These are phyloP conservation scores for Stegastes partitus DNA, from an alignment of 2,113 vertebrate genomes.

Conservation along the genomic window DNA sequence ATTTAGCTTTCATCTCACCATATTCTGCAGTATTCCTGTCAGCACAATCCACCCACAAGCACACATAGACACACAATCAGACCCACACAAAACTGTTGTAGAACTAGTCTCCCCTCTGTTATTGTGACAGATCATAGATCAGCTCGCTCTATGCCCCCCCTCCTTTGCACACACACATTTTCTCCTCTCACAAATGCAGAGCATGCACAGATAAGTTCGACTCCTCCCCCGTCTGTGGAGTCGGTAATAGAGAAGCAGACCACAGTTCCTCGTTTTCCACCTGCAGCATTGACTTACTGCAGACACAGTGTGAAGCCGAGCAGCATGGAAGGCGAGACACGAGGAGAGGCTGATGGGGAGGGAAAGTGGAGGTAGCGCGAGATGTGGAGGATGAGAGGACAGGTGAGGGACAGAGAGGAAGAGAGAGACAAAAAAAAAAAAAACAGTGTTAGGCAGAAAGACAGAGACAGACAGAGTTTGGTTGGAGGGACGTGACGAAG, in stretches of 20 bases:
- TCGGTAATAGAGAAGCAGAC: slow-evolving; percentile 29
- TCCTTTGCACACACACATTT: neutral
- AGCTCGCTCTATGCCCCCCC: neutral
- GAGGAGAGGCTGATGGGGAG: neutral
- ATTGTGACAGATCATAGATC: slow-evolving; percentile 33
- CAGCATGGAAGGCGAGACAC: neutral
- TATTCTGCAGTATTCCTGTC: slow-evolving; percentile 7
- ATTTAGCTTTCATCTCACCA: slow-evolving; percentile 21
- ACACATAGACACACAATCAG: neutral
- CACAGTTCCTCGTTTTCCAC: slow-evolving; percentile 19
- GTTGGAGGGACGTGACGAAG: slow-evolving; percentile 53
- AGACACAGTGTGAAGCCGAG: slow-evolving; percentile 20
- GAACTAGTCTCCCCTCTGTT: slow-evolving; percentile 29
- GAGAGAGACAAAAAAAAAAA: slow-evolving; percentile 7
- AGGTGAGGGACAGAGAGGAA: slow-evolving; percentile 6
- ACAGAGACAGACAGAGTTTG: slow-evolving; percentile 17
- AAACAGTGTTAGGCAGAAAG: neutral
- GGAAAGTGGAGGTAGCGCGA: slow-evolving; percentile 2
- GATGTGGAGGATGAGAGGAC: neutral
- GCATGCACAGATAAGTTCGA: slow-evolving; percentile 8
- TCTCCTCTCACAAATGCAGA: neutral
- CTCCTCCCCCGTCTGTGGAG: neutral
- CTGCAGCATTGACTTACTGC: slow-evolving; percentile 43
- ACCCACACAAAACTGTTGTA: slow-evolving; percentile 14
- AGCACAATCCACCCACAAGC: neutral